phyloP scores from a whole-genome alignment of 1,140 invertebrate genomes.

The Vanessa atalanta region DNA sequence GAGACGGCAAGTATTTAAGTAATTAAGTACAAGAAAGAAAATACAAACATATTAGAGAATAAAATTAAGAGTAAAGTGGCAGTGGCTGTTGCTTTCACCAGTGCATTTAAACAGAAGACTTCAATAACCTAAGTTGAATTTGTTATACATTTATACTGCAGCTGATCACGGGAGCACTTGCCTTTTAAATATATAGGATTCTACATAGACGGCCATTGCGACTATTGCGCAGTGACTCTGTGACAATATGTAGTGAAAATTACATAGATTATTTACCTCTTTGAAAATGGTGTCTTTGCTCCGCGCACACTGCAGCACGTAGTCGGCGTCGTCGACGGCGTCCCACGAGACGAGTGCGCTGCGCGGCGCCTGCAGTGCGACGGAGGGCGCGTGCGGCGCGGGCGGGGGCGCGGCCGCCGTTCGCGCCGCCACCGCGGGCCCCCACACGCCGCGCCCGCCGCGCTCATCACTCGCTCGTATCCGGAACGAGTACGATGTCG shows the following conservation, averaged over 20 bases:
- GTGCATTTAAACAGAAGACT: too few relatives aligned
- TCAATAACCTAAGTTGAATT: too few relatives aligned
- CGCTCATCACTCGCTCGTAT: conserved; percentile 90
- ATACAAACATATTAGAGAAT: too few relatives aligned
- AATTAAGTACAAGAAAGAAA: too few relatives aligned
- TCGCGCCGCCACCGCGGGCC: conserved; percentile 84
- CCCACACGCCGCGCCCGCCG: conserved; percentile 90
- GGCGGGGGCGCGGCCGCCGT: conserved; percentile 90
- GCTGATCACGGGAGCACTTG: too few relatives aligned
- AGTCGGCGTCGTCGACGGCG: conserved; percentile 78
- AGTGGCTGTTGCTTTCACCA: too few relatives aligned
- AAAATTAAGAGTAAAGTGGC: too few relatives aligned
- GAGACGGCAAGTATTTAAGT: too few relatives aligned
- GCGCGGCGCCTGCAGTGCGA: conserved; percentile 75
- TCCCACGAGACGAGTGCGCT: conserved; percentile 82
- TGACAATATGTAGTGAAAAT: neutral
- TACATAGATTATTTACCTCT: conserved; percentile 46
- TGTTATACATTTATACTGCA: too few relatives aligned
- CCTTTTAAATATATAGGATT: too few relatives aligned
- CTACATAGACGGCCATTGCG: too few relatives aligned
- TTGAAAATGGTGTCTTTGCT: conserved; percentile 79
- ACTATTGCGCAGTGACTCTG: too few relatives aligned
- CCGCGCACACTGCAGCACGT: conserved; percentile 84
- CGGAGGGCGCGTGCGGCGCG: conserved; percentile 85
- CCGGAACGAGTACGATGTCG: conserved; percentile 89